Evolutionary conservation across 2,888 invertebrate species (phyloP).

Genomic region (Lasioglossum malachurum): DNA sequence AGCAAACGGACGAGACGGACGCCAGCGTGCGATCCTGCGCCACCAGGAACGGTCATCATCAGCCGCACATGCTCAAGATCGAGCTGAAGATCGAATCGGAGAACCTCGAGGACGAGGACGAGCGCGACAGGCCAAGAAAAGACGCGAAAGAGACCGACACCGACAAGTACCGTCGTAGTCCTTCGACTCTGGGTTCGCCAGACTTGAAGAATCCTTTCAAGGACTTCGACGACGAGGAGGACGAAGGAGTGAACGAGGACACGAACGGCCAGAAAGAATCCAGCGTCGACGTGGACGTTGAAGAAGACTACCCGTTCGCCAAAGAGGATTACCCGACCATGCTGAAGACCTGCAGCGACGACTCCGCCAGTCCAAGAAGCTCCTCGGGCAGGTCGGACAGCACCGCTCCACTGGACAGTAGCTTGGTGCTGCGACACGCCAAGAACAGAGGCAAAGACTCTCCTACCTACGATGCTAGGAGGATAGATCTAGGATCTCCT

Average conservation of each 20-base stretch:
- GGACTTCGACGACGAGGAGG: constrained; percentile 72
- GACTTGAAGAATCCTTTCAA: constrained; percentile 72
- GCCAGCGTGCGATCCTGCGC: constrained; percentile 85
- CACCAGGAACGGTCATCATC: constrained; percentile 84
- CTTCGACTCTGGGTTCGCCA: constrained; percentile 39
- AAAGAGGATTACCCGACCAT: constrained; percentile 84
- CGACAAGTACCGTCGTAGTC: constrained; percentile 27
- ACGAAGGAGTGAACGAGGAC: constrained; percentile 56
- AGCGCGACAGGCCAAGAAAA: constrained; percentile 6
- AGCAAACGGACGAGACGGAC: constrained; percentile 83
- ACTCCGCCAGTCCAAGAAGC: constrained; percentile 83
- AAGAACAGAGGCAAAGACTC: constrained; percentile 73
- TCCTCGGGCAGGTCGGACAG: constrained; percentile 83
- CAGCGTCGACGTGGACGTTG: constrained; percentile 78
- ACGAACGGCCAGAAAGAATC: constrained; percentile 77
- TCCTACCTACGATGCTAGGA: constrained; percentile 78
- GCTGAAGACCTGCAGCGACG: constrained; percentile 83
- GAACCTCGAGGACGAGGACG: constrained; percentile 57
- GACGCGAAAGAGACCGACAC: not conserved
- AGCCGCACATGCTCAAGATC: constrained; percentile 85
- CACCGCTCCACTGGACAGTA: constrained; percentile 80
- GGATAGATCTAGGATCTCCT: constrained; percentile 81
- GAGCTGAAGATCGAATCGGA: constrained; percentile 84
- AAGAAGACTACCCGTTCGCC: constrained; percentile 84
- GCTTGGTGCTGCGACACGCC: constrained; percentile 72